phyloP scores from a whole-genome alignment of 1,140 invertebrate species.

The Scylla paramamosain region DNA sequence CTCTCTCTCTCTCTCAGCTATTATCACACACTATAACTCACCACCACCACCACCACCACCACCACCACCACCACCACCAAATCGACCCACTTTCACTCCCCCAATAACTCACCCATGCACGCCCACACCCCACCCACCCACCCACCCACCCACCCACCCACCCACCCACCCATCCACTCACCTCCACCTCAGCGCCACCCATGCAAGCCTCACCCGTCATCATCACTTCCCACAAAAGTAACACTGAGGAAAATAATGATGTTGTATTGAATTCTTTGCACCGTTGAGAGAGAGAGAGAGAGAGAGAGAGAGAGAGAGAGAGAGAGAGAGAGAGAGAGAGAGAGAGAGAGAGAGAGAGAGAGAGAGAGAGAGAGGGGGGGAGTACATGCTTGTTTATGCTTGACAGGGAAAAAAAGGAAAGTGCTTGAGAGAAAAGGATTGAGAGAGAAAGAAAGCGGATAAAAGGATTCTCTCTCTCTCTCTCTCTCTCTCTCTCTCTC shows the following conservation, averaged over 20 bases:
- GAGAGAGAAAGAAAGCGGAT: not conserved
- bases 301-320: no score
- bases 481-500: not conserved
- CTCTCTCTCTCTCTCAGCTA: no score
- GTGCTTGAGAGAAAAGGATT: not conserved
- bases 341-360: no score
- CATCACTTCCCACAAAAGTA: no score
- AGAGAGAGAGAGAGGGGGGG: no score
- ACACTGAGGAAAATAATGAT: no score
- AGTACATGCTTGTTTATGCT: not conserved
- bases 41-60: not conserved
- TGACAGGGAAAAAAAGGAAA: not conserved
- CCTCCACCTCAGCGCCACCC: not conserved
- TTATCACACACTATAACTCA: not conserved
- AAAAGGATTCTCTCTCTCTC: not conserved
- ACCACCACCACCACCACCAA: slow-evolving; percentile 3
- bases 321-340: no score
- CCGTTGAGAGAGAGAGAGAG: no score
- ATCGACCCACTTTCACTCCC: not conserved
- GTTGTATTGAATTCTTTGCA: no score
- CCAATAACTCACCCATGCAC: not conserved
- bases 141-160: not conserved
- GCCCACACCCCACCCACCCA: not conserved
- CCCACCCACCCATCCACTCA: not conserved
- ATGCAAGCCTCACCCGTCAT: no score